Evolutionary conservation across 1,140 invertebrate genomes (phyloP), one percentile per base, ranked within the genome.

Genomic region (Penaeus chinensis): DNA sequence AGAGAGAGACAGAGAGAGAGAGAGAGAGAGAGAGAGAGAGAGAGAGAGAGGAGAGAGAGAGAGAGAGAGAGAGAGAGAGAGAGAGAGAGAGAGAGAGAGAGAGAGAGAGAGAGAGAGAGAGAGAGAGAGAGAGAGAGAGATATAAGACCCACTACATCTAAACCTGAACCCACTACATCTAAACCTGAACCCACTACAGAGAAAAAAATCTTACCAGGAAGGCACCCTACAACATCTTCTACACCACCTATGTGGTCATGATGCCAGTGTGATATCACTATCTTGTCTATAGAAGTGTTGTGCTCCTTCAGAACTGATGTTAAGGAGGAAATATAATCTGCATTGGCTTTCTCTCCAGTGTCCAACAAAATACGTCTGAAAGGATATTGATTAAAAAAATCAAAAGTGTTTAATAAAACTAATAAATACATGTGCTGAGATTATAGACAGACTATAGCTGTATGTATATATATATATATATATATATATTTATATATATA

Each of bases 161-260:
- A 47, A 47, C 10, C 3, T 47, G 42, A 1, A 54, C 47, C 8
- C 10, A 54, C 47, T 5, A 54, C 47, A 54, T 54, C 47, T 54
- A 54, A 54, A 13, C 3, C 47, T 54, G 16, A 16, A 54, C 54
- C 10, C 54, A 13, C 37, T 32, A 10, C 32, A 37, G 3, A 79
- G 42, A 61, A 79, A 20, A 27, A 76, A 20, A 61, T 32, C 24
- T 32, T 78, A 77, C 83, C 83, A 8, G 37, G 37, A 42, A 42
- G 37, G 37, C 37, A 42, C 4, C 37, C 37, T 4, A 42, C 4
- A 42, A 42, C 37, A 42, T 42, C 37, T 8, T n/a, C 66, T 19
- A 86, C 60, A 8, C 84, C 84, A n/a, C 84, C 84, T 13, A 86
- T 86, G 65, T 86, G 84, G 37, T 86, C 84, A 74, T 71, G 84